Conservation (phyloP, 1,140 invertebrate species). For the Bombus breviceps region DNA sequence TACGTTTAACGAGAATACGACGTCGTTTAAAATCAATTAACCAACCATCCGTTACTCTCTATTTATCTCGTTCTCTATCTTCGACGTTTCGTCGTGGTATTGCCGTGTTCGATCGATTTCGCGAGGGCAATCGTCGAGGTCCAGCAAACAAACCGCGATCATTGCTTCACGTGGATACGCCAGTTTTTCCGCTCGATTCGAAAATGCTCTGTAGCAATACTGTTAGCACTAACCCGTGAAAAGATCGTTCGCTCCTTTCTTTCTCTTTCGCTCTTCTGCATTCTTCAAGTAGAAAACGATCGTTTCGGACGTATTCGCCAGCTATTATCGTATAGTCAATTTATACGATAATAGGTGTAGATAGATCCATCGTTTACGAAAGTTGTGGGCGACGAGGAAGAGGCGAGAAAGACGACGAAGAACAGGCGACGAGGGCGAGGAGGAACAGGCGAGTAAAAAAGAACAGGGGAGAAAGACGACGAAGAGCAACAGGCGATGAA, state of each 20-base stretch:
- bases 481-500: not conserved
- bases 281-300: constrained; percentile 9
- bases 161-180: constrained; percentile 50
- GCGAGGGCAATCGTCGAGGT: constrained; percentile 45
- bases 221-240: constrained; percentile 39
- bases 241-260: not conserved
- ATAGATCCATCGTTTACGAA: not conserved
- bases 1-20: constrained; percentile 48
- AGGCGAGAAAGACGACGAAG: not conserved
- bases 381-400: not conserved
- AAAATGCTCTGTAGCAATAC: constrained; percentile 53
- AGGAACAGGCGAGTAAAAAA: not conserved
- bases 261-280: not conserved
- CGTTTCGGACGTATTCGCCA: not conserved
- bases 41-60: constrained; percentile 1
- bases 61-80: not conserved
- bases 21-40: constrained; percentile 51
- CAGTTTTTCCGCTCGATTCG: constrained; percentile 60
- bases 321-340: not conserved
- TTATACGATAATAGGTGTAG: not conserved
- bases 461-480: not conserved
- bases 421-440: not conserved
- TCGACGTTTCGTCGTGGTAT: not conserved
- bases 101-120: constrained; percentile 25
- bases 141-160: constrained; percentile 60